A percentile compares a stretch with the other conserved stretches of the same genome.
Conservation (phyloP, 2,888 invertebrate genomes). For the Julus scanicus region DNA sequence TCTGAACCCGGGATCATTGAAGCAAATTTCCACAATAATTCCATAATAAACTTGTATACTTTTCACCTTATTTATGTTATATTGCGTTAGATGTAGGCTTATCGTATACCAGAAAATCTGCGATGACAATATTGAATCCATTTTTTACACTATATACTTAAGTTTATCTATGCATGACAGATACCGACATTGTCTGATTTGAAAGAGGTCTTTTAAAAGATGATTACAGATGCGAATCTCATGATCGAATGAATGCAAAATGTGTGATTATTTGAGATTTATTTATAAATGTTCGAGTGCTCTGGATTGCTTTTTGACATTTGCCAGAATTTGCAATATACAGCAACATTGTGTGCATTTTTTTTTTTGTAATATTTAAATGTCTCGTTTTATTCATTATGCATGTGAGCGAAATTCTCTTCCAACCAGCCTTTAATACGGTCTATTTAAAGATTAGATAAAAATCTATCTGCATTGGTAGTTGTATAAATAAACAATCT, state of each 20-base stretch:
- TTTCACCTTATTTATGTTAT: too few relatives aligned
- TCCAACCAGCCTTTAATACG: background rate
- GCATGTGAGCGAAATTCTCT: background rate
- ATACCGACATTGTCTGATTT: too few relatives aligned
- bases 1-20: too few relatives aligned
- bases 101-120: too few relatives aligned
- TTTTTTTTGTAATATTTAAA: background rate
- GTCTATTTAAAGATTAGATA: background rate
- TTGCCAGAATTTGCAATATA: background rate
- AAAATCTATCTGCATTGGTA: constrained; percentile 22
- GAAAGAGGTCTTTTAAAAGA: too few relatives aligned
- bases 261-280: background rate
- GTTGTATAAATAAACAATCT: background rate
- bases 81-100: too few relatives aligned
- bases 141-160: too few relatives aligned
- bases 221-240: too few relatives aligned
- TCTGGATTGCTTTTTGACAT: background rate
- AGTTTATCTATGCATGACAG: too few relatives aligned
- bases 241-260: background rate
- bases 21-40: too few relatives aligned
- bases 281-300: background rate
- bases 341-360: background rate
- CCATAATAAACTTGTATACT: too few relatives aligned
- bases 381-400: background rate
- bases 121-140: too few relatives aligned